Evolutionary conservation across 2,113 vertebrate species (phyloP), one percentile per base, ranked within the genome.

Genomic region (Synodontis membranacea): DNA sequence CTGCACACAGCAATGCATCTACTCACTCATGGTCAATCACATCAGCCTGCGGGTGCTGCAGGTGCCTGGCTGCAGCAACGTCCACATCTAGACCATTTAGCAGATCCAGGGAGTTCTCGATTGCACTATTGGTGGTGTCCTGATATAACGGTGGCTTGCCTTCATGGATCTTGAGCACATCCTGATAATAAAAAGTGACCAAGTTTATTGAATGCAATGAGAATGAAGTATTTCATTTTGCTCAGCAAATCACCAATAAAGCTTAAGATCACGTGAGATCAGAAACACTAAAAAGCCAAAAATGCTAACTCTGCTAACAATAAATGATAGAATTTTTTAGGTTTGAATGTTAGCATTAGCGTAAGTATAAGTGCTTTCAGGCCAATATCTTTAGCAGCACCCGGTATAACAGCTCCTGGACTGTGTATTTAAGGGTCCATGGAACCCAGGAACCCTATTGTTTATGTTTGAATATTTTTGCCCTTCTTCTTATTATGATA

Each of bases 1-100:
- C 42, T 44, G 42, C 42, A 44, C 42, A 44, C 60, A 5, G 54
- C 17, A 0, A 14, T 52, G 19, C 11, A 28, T 56, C 4, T 12
- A 91, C 98, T 95, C 92, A 99, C 98, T 99, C 98, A 82, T 98
- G 96, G 0, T 96, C 93, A 8, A 99, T 99, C 98, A 99, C 99
- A 92, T 97, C 97, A 5, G 96, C 97, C 94, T 99, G 98, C 0
- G 98, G 98, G 50, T 99, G 98, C 87, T 95, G 95, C 89, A 98
- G 96, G 74, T 95, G 96, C 42, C 92, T 93, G 86, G 97, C 96
- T 0, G 96, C 89, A 1, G 94, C 85, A 0, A 96, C 94, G 0
- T 99, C 97, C 0, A 96, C 94, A 0, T 98, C 97, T 91, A 99
- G 94, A 72, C 94, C 87, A 0, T 91, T 94, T 3, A 99, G 95